These are phyloP conservation scores for Rostratula benghalensis DNA, from an alignment of 2,113 vertebrate genomes.

Conservation along the genomic window DNA sequence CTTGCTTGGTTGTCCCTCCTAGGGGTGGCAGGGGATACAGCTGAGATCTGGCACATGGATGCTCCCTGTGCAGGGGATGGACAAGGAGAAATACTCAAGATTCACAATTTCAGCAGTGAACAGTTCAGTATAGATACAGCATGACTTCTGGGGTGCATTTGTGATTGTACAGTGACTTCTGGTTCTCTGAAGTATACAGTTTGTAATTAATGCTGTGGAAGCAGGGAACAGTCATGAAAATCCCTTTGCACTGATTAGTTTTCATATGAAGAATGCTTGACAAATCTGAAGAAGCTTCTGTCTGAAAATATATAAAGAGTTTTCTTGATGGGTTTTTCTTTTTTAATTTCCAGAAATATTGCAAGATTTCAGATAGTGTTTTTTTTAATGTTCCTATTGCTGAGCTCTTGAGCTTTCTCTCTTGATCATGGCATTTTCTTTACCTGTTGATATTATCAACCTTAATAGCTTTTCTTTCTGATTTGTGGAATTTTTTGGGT, in stretches of 20 bases:
- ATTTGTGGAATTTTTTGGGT: background rate
- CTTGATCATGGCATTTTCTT: background rate
- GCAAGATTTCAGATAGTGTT: background rate
- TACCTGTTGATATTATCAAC: background rate
- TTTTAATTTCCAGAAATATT: background rate
- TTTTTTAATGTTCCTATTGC: background rate
- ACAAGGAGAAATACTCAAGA: background rate
- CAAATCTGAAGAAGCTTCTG: background rate
- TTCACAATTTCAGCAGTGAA: background rate
- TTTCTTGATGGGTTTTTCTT: too few relatives aligned
- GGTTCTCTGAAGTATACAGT: background rate
- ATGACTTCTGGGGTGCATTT: accelerated
- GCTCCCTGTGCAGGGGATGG: accelerated
- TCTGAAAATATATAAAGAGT: background rate
- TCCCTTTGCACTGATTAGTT: background rate
- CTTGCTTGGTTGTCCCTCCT: background rate
- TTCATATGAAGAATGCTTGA: too few relatives aligned
- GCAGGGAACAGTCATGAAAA: background rate
- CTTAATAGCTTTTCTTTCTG: background rate
- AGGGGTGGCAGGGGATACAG: background rate
- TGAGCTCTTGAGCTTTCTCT: background rate
- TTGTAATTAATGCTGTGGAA: background rate
- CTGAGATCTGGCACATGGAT: background rate
- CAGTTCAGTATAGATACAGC: background rate
- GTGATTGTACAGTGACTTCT: background rate